phyloP scores from a whole-genome alignment of 92 coral and sea anemone genomes.

The Epizoanthus scotinus region DNA sequence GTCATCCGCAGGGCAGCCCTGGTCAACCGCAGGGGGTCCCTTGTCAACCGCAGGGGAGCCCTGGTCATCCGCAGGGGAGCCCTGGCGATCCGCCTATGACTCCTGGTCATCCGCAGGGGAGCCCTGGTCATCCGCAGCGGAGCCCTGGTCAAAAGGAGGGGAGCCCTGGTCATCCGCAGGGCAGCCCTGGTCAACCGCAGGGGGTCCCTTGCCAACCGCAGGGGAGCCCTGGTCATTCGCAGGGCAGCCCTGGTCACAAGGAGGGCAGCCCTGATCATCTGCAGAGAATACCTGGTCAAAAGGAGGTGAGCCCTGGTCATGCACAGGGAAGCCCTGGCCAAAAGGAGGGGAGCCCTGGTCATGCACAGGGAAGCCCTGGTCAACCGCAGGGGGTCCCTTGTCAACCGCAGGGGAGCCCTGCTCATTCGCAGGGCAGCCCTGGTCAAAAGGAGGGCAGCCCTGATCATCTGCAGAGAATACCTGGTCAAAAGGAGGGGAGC shows the following conservation, averaged over 20 bases:
- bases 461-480: background rate
- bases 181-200: too few relatives aligned
- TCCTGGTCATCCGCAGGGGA: background rate
- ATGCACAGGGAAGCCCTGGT: too few relatives aligned
- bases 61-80: background rate
- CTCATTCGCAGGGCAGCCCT: background rate
- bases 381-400: background rate
- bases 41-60: conserved; percentile 3
- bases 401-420: too few relatives aligned
- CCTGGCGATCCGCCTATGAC: background rate
- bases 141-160: background rate
- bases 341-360: too few relatives aligned
- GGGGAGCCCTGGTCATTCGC: too few relatives aligned
- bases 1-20: too few relatives aligned
- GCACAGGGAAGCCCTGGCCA: too few relatives aligned
- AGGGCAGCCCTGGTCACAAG: background rate
- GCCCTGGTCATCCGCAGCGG: background rate
- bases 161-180: too few relatives aligned
- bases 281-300: background rate
- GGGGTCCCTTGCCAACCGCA: too few relatives aligned
- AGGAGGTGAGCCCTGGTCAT: too few relatives aligned
- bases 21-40: background rate
- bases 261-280: too few relatives aligned
- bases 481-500: background rate
- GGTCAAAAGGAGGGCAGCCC: background rate